Conservation (phyloP, 2,113 vertebrate genomes). For the Thomomys bottae region DNA sequence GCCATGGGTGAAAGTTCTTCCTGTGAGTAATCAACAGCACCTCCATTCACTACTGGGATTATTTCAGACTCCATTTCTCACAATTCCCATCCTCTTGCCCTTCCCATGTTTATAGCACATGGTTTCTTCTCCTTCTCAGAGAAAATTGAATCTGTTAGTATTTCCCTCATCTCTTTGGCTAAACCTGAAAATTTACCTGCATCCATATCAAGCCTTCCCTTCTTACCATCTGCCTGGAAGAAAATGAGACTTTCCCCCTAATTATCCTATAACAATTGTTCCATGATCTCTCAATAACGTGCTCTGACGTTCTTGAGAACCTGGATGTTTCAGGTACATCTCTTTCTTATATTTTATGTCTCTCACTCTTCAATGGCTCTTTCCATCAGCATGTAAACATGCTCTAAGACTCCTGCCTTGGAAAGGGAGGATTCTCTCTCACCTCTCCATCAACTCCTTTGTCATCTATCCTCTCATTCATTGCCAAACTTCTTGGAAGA, state of each 20-base stretch:
- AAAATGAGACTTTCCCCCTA: neutral
- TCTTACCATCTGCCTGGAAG: neutral
- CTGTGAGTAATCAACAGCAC: neutral
- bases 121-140: neutral
- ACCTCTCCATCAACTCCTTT: neutral
- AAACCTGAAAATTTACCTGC: neutral
- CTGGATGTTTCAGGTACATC: neutral
- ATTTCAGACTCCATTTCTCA: neutral
- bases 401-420: neutral
- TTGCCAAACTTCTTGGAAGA: neutral
- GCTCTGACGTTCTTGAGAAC: neutral
- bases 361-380: neutral
- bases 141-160: neutral
- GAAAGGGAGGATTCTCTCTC: neutral
- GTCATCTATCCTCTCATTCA: neutral
- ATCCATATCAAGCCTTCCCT: neutral
- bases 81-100: neutral
- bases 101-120: neutral
- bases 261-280: neutral
- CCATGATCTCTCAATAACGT: neutral
- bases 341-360: neutral
- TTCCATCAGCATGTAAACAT: neutral
- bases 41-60: neutral
- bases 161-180: neutral
- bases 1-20: neutral